Base-by-base conservation (phyloP, 92 coral and sea anemone species). In the Virgularia gustaviana region DNA sequence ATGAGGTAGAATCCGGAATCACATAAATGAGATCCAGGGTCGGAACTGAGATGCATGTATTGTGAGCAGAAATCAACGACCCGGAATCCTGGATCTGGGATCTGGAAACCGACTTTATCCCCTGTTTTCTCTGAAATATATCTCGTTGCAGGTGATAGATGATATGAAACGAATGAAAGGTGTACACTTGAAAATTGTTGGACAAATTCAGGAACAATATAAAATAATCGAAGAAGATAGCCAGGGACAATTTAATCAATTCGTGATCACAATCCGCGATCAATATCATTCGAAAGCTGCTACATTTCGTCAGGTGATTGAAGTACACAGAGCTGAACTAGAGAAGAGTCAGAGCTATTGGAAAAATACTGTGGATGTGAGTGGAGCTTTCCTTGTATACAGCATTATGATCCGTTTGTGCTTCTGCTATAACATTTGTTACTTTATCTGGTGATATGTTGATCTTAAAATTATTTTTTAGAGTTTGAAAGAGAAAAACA, bases 141-240 rank as follows among this genome's bases (percentile, higher is more conserved):
- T n/a, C n/a, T 56, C 10, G 20, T 1, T 57, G 0, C 42, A 91
- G 97, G 96, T 91, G 9, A 91, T 84, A 83, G 97, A 91, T 65
- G 97, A 91, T 63, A 89, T 91, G 96, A 91, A 86, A 56, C 61
- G 87, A 56, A 91, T 91, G 97, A 91, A 91, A 59, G 90, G 91
- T 29, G 77, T 65, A 37, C 98, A 92, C 52, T 76, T 91, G 15
- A 92, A 89, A 63, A 87, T 92, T 64, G 86, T 92, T 12, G 98
- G 86, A 77, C 90, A 83, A 34, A 89, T 92, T 45, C 98, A 92
- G 70, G 96, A 92, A 8, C 96, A 92, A 28, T 92, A 92, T 79
- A 92, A 81, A 71, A 58, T 83, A 22, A 72, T 92, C 41, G 98
- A 92, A 59, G 98, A 92, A 81, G 98, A 92, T 52, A 85, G 90